Evolutionary conservation across 2,113 vertebrate species (phyloP), one percentile per base, ranked within the genome.

Genomic region (Pithys albifrons): DNA sequence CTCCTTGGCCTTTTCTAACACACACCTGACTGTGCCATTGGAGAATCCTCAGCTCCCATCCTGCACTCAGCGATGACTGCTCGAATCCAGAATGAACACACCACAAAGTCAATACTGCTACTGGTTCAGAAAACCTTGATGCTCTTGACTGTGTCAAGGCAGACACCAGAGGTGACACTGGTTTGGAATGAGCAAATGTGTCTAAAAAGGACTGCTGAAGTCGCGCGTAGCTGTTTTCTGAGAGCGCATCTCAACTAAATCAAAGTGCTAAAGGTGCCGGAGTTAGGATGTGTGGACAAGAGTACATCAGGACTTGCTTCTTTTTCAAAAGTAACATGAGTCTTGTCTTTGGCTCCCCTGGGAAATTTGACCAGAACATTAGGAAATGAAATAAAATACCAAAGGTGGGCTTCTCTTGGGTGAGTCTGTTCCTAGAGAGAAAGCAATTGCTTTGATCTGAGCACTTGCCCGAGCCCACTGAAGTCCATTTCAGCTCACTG

Each of bases 1-100:
- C 74, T 89, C 55, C 81, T 95, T 97, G 96, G 87, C 96, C 85
- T 88, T 94, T 94, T 83, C 94, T 96, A 82, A 89, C 64, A 62
- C 9, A 2, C 16, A 52, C 75, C 96, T 88, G 58, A 10, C 76
- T 84, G 16, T 41, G n/a, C 72, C 24, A n/a, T n/a, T n/a, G 89
- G 51, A 92, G 96, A 94, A 52, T 43, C 66, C 45, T 92, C 64
- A 41, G 23, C 66, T 95, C 41, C 74, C 48, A 86, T 51, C 69
- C 69, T 55, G 24, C 61, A 22, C 66, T 76, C 43, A 4, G 10
- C 88, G 91, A 61, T 61, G 85, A 89, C 70, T 82, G 70, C 88
- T 95, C 58, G 65, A 87, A 70, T 65, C 76, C 89, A 72, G 94
- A 96, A 87, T 85, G 78, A 89, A 62, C 64, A 59, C 39, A 70